Conservation (phyloP, 1,140 invertebrate genomes). For the Eulimnadia texana region DNA sequence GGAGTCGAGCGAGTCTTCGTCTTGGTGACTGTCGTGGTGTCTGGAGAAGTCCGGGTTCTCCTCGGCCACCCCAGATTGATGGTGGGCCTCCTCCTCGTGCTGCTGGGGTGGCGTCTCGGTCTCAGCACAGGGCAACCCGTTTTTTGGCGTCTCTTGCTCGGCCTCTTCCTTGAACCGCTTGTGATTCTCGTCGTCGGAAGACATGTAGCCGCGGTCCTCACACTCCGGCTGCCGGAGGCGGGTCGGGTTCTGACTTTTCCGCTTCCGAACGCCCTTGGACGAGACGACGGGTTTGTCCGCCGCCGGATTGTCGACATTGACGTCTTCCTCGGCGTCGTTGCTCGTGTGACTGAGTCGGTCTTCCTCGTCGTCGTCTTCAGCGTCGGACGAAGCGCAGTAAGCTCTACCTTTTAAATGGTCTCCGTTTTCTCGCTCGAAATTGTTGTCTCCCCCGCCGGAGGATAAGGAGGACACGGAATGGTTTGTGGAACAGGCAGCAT, state of each 20-base stretch:
- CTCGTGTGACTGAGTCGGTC: slow-evolving; percentile 9
- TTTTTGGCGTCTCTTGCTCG: slow-evolving; percentile 12
- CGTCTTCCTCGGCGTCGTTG: slow-evolving; percentile 33
- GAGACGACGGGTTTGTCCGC: slow-evolving; percentile 21
- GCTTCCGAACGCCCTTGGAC: slow-evolving; percentile 41
- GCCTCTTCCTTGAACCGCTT: slow-evolving; percentile 1
- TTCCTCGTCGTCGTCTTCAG: slow-evolving; percentile 45
- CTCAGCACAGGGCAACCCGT: slow-evolving; percentile 15
- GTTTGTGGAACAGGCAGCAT: slow-evolving; percentile 17
- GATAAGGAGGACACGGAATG: slow-evolving; percentile 22
- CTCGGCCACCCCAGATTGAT: slow-evolving; percentile 8
- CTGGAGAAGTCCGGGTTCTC: neutral
- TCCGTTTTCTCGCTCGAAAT: slow-evolving; percentile 22
- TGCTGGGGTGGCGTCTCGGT: slow-evolving; percentile 5
- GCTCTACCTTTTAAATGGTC: slow-evolving; percentile 39
- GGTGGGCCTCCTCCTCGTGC: slow-evolving; percentile 4
- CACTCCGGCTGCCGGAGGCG: slow-evolving; percentile 33
- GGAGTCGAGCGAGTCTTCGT: slow-evolving; percentile 14
- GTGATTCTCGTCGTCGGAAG: slow-evolving; percentile 39
- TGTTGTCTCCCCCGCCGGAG: slow-evolving; percentile 30
- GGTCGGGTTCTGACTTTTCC: slow-evolving; percentile 84
- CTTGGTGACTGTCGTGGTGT: neutral
- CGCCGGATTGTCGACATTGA: slow-evolving; percentile 27
- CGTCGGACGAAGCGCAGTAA: slow-evolving; percentile 30
- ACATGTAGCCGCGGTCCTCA: slow-evolving; percentile 38